Base-by-base conservation (phyloP, 2,113 vertebrate genomes). In the Australoheros scitulus region DNA sequence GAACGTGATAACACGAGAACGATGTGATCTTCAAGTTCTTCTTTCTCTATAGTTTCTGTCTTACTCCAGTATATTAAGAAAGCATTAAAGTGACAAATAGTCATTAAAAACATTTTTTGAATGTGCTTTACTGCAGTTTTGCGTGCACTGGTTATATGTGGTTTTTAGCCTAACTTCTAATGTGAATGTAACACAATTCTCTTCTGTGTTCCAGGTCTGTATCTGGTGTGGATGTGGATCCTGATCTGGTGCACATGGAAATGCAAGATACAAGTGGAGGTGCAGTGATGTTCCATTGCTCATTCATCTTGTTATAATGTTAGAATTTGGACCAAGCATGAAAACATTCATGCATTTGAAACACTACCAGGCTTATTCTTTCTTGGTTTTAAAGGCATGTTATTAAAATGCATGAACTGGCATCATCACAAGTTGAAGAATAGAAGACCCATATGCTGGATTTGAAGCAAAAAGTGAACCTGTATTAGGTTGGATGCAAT, bases 191-290 rank as follows among this genome's bases (percentile, higher is more conserved):
- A 76, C 47, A 17, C 43, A 2, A 59, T 24, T 43, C 7, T 61
- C 36, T 24, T 80, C 2, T 86, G 55, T 85, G 17, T 95, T 90
- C 32, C 93, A 99, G 98, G 98, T 96, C 98, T 17, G 96, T 98
- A 76, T 95, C 97, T 52, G 96, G 95, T 79, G 96, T 98, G 92
- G 98, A 99, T 0, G 79, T 95, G 61, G 97, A 98, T 82, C 95
- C 97, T 59, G 96, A 98, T 90, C 87, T 99, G 92, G 97, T 99
- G 90, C 98, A 99, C 93, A 96, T 99, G 97, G 98, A 99, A 92
- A 96, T 97, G 93, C 98, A 97, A 86, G 98, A 98, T 82, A 88
- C 93, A 5, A 95, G 95, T 92, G 98, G 97, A 97, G 98, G 98
- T 99, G 82, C 3, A 10, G 34, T 63, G 14, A 60, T 24, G 2